phyloP scores from a whole-genome alignment of 2,113 vertebrate genomes.

The Herpetotheres cachinnans region DNA sequence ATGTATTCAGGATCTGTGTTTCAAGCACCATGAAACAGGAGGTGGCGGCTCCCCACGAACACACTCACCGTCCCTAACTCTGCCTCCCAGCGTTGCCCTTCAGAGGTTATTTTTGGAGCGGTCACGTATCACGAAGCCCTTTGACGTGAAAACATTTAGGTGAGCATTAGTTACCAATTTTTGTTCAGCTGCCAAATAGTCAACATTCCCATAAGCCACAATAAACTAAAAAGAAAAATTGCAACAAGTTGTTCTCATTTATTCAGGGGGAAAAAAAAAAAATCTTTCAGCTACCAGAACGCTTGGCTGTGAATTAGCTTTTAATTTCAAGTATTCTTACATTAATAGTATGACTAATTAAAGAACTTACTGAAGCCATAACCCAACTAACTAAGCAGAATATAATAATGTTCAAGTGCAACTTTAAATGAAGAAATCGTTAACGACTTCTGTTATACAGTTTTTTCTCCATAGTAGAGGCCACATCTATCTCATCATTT shows the following conservation, averaged over 20 bases:
- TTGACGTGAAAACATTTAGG: neutral
- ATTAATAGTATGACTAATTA: slow-evolving; percentile 1
- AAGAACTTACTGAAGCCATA: neutral
- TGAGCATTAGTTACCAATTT: neutral
- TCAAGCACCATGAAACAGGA: neutral
- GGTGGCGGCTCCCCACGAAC: neutral
- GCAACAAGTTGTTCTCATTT: neutral
- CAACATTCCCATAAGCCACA: neutral
- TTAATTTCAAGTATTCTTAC: neutral
- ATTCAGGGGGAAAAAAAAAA: neutral
- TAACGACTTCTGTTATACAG: neutral
- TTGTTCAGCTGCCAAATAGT: neutral
- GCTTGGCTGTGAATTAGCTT: neutral
- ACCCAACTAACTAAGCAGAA: neutral
- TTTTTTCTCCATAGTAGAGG: neutral
- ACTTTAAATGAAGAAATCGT: neutral
- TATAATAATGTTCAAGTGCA: neutral
- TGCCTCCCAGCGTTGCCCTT: neutral
- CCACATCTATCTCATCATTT: neutral
- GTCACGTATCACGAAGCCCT: neutral
- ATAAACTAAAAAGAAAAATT: neutral
- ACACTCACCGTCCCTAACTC: neutral
- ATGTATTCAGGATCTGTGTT: neutral
- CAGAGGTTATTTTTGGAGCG: neutral
- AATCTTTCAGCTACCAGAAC: neutral